A percentile compares a stretch with the other conserved stretches of the same genome.
Evolutionary conservation across 2,113 vertebrate genomes (phyloP).

Genomic region (Gymnogyps californianus): DNA sequence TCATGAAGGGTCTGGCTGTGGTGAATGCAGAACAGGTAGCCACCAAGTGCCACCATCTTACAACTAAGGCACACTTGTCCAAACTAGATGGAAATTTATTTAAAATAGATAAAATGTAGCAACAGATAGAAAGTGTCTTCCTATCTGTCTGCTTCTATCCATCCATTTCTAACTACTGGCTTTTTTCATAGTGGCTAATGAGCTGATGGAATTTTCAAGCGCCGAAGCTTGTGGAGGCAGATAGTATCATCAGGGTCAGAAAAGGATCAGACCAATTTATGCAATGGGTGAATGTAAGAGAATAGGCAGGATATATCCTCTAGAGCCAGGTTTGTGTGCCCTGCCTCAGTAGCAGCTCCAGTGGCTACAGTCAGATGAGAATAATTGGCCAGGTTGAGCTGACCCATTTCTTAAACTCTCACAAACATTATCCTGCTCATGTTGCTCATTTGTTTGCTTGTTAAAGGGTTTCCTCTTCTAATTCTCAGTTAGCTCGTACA

Average conservation of each 20-base stretch:
- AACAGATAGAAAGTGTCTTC: neutral
- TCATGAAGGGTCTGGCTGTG: accelerated
- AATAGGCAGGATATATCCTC: neutral
- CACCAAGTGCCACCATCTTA: neutral
- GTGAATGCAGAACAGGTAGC: neutral
- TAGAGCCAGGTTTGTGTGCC: neutral
- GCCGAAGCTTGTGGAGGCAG: neutral
- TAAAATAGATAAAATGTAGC: neutral
- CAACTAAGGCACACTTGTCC: neutral
- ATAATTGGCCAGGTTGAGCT: neutral
- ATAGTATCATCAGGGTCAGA: neutral
- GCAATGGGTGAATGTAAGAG: neutral
- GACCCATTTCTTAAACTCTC: neutral
- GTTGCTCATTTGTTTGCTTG: neutral
- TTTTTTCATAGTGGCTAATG: neutral
- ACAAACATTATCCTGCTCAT: neutral
- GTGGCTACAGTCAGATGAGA: neutral
- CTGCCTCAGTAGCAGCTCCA: neutral
- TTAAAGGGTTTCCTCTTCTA: neutral
- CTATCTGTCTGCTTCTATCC: neutral
- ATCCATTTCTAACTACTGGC: neutral
- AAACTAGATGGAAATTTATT: neutral
- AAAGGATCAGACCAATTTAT: neutral
- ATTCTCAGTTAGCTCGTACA: neutral
- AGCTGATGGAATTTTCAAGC: neutral